phyloP scores from a whole-genome alignment of 1,140 invertebrate genomes.

The Pectinophora gossypiella region DNA sequence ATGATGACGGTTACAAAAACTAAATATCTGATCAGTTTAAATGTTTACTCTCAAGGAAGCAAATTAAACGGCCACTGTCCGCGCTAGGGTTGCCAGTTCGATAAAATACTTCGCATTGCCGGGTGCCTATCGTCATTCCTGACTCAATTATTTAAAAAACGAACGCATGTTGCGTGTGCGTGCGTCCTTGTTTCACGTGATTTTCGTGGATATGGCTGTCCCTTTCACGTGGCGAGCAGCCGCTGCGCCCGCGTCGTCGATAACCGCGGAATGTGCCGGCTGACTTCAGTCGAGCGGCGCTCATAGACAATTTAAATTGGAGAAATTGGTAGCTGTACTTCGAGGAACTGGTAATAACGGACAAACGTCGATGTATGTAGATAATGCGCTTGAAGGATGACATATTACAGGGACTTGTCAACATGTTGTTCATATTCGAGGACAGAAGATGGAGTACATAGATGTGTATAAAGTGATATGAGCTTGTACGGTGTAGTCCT shows the following conservation, averaged over 20 bases:
- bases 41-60: conserved; percentile 45
- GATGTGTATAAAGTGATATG: neutral
- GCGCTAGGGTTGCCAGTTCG: conserved; percentile 60
- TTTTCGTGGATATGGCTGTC: conserved; percentile 41
- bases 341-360: conserved; percentile 58
- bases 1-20: neutral
- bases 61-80: conserved; percentile 65
- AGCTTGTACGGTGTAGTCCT: too few relatives aligned
- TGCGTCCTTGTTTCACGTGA: conserved; percentile 51
- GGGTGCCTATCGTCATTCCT: conserved; percentile 68
- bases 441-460: neutral
- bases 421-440: neutral
- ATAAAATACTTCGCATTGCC: conserved; percentile 67
- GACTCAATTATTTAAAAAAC: conserved; percentile 72
- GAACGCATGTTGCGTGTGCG: conserved; percentile 42
- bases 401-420: neutral
- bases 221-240: conserved; percentile 32
- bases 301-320: conserved; percentile 75
- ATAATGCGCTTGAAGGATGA: neutral
- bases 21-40: neutral
- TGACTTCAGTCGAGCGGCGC: conserved; percentile 68
- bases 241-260: conserved; percentile 57
- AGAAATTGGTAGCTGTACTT: conserved; percentile 67
- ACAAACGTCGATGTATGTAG: conserved; percentile 35
- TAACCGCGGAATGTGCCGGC: conserved; percentile 69